Percentiles rank a stretch among this genome's conserved stretches.
Evolutionary conservation across 1,140 invertebrate genomes (phyloP).

Genomic region (silkworm (Bombyx mori)): ASM3026992v2 NC_085111.1:6837501-6838000

Average conservation of each 20-base stretch:
- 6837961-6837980: constrained; percentile 37
- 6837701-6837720: constrained; percentile 68
- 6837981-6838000: too few species aligned
- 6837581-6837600: constrained; percentile 41
- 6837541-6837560: too few species aligned
- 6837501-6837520: too few species aligned
- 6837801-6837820: not conserved
- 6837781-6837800: constrained; percentile 36
- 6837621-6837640: constrained; percentile 49
- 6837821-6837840: constrained; percentile 18
- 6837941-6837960: constrained; percentile 27
- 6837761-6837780: constrained; percentile 39
- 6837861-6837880: not conserved
- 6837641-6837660: constrained; percentile 51
- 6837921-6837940: constrained; percentile 38
- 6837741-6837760: constrained; percentile 67
- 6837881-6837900: constrained; percentile 24
- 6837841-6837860: not conserved
- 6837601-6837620: constrained; percentile 37
- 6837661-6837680: constrained; percentile 32
- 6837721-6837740: constrained; percentile 70
- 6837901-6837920: constrained; percentile 43
- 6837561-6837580: constrained; percentile 16
- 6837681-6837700: constrained; percentile 64
- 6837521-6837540: too few species aligned